A percentile compares a stretch with the other conserved stretches of the same genome.
phyloP scores from a whole-genome alignment of 1,140 invertebrate species.

The Drosophila sp. region DNA sequence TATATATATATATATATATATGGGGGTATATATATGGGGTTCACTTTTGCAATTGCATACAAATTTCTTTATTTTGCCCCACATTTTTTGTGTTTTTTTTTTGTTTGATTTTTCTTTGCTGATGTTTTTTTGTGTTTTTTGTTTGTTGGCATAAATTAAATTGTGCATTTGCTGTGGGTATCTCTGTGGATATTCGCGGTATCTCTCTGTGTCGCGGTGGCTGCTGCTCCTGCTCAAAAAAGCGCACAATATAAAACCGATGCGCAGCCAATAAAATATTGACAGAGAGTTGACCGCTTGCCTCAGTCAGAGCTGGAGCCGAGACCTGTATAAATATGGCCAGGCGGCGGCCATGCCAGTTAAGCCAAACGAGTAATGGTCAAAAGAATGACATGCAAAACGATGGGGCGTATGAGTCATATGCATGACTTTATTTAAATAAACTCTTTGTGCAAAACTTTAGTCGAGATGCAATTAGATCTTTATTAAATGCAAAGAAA shows the following conservation, averaged over 20 bases:
- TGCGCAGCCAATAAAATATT: conserved; percentile 59
- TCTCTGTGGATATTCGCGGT: conserved; percentile 26
- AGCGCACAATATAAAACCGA: conserved; percentile 37
- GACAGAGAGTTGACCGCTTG: conserved; percentile 43
- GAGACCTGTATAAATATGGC: conserved; percentile 48
- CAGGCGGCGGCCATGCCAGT: background rate
- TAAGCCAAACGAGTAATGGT: background rate
- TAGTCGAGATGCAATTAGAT: conserved; percentile 33
- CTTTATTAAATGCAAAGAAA: conserved; percentile 33
- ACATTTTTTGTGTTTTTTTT: background rate
- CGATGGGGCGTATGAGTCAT: conserved; percentile 42
- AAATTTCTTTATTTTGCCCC: conserved; percentile 12
- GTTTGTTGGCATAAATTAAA: conserved; percentile 55
- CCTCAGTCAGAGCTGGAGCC: conserved; percentile 14
- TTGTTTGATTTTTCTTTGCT: conserved; percentile 2
- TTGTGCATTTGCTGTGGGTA: conserved; percentile 37
- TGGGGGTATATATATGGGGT: background rate
- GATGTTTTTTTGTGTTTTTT: conserved; percentile 7
- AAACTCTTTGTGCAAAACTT: background rate
- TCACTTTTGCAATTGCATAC: conserved; percentile 9
- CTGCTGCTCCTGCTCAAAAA: conserved; percentile 5
- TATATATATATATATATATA: background rate
- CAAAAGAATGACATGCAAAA: conserved; percentile 2
- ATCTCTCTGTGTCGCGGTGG: conserved; percentile 16
- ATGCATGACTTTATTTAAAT: conserved; percentile 8